These are phyloP conservation scores for Mactromeris polynyma DNA, from an alignment of 2,888 invertebrate species.

Conservation along the genomic window DNA sequence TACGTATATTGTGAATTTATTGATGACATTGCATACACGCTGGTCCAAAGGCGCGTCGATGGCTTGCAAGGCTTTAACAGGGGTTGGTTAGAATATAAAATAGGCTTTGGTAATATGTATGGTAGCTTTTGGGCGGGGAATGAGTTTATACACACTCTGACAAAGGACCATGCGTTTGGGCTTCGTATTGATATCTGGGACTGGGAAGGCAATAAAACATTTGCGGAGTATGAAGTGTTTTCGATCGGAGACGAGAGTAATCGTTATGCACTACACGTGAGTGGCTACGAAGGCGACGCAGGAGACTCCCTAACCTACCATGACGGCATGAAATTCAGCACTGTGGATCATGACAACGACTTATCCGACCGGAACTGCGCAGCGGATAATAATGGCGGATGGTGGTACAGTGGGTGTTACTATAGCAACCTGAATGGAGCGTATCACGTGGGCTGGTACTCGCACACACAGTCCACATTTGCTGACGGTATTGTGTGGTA, in stretches of 20 bases:
- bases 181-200: constrained; percentile 86
- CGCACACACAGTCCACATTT: constrained; percentile 75
- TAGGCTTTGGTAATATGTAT: constrained; percentile 86
- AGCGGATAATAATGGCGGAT: constrained; percentile 85
- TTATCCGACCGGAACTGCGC: constrained; percentile 85
- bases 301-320: constrained; percentile 86
- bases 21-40: constrained; percentile 83
- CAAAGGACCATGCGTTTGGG: constrained; percentile 79
- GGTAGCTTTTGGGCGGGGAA: constrained; percentile 86
- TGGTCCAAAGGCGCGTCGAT: constrained; percentile 84
- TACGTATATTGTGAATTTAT: constrained; percentile 85
- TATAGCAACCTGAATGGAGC: constrained; percentile 85
- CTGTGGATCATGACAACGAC: constrained; percentile 86
- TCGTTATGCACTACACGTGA: constrained; percentile 81
- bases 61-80: constrained; percentile 82
- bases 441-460: constrained; percentile 84
- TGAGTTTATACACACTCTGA: constrained; percentile 80
- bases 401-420: constrained; percentile 86
- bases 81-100: constrained; percentile 85
- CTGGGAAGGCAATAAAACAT: constrained; percentile 85
- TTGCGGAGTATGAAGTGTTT: constrained; percentile 84
- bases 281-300: constrained; percentile 80
- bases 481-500: constrained; percentile 84
- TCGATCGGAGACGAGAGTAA: constrained; percentile 77
- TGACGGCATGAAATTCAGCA: constrained; percentile 86